Percentiles rank a stretch among this genome's conserved stretches.
phyloP scores from a whole-genome alignment of 2,888 invertebrate species.

The Spodoptera littoralis region DNA sequence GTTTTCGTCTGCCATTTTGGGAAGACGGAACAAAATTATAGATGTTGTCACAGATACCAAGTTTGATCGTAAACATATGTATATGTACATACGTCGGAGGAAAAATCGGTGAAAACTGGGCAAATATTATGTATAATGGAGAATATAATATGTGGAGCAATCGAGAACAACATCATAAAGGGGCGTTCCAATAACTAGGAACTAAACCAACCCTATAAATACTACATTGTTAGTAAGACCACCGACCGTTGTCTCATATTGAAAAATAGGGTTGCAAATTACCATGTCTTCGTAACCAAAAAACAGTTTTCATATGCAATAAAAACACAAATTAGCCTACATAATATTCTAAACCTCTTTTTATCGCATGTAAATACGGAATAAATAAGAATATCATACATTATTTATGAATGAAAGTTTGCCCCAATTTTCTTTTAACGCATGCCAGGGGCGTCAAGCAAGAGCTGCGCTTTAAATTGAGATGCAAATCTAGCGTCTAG shows the following conservation, averaged over 20 bases:
- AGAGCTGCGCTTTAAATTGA: slow-evolving; percentile 61
- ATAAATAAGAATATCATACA: slow-evolving; percentile 56
- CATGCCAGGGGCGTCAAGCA: slow-evolving; percentile 45
- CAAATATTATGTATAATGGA: background rate
- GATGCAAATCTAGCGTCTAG: slow-evolving; percentile 61
- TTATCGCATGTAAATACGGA: slow-evolving; percentile 34
- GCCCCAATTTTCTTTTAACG: slow-evolving; percentile 48
- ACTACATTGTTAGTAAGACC: no score
- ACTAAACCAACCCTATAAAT: no score
- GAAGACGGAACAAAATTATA: slow-evolving; percentile 15
- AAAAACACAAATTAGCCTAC: slow-evolving; percentile 19
- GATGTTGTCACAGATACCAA: slow-evolving; percentile 32
- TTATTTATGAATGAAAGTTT: slow-evolving; percentile 57
- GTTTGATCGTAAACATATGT: slow-evolving; percentile 50
- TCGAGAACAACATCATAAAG: no score
- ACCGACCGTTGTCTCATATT: background rate
- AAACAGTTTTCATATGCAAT: slow-evolving; percentile 19
- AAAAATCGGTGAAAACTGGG: slow-evolving; percentile 22
- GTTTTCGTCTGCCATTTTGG: slow-evolving; percentile 24
- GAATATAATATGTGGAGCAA: no score
- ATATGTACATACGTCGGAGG: slow-evolving; percentile 20
- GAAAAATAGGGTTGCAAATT: background rate
- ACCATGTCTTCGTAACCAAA: background rate
- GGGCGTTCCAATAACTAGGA: no score
- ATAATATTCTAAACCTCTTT: slow-evolving; percentile 32